Conservation (phyloP, 2,888 invertebrate species). For the Tanypteryx hageni region DNA sequence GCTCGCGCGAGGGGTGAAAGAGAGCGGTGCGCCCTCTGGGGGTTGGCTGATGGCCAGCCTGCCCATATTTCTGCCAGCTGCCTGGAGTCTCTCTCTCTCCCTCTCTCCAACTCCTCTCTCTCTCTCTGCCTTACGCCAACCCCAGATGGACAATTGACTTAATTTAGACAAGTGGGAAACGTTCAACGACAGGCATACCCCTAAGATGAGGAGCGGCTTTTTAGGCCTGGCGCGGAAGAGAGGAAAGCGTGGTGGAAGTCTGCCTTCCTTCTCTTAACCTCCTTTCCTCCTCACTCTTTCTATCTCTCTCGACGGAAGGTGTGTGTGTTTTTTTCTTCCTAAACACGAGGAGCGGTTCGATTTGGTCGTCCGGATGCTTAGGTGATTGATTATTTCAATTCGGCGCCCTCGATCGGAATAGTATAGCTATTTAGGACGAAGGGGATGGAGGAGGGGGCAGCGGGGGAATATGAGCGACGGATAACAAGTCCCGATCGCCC, state of each 20-base stretch:
- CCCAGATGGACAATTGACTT: slow-evolving; percentile 59
- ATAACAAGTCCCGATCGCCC: background rate
- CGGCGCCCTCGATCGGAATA: background rate
- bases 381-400: slow-evolving; percentile 28
- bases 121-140: slow-evolving; percentile 56
- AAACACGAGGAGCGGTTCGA: background rate
- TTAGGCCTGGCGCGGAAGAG: background rate
- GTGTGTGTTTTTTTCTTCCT: background rate
- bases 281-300: background rate
- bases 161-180: slow-evolving; percentile 52
- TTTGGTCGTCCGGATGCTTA: background rate
- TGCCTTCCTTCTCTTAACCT: background rate
- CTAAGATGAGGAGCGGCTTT: slow-evolving; percentile 32
- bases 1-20: background rate
- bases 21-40: background rate
- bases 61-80: slow-evolving; percentile 27
- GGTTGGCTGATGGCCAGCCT: slow-evolving; percentile 56
- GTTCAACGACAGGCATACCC: slow-evolving; percentile 21
- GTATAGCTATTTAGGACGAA: background rate
- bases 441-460: too few relatives aligned
- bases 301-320: background rate
- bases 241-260: background rate
- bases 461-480: background rate
- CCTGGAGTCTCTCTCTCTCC: slow-evolving; percentile 23
- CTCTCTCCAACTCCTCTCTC: background rate